Percentiles rank a stretch among this genome's conserved stretches.
These are phyloP conservation scores for Hyposmocoma kahamanoa DNA, from an alignment of 1,140 invertebrate species.

Conservation along the genomic window DNA sequence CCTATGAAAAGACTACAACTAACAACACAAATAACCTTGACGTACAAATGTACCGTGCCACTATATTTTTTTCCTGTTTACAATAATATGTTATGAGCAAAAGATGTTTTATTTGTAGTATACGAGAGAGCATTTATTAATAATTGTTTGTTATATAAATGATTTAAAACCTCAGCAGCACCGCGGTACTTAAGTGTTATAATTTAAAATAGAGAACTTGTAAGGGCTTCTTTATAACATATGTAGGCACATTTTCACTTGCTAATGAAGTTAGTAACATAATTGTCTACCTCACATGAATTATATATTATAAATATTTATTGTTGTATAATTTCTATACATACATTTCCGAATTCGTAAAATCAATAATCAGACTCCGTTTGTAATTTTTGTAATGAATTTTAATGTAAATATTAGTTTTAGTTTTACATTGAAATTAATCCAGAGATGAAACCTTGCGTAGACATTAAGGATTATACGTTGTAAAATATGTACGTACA, in stretches of 20 bases:
- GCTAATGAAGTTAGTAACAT: background rate
- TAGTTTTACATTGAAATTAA: no score
- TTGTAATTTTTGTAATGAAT: no score
- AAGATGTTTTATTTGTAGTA: slow-evolving; percentile 17
- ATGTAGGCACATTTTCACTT: background rate
- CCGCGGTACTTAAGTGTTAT: slow-evolving; percentile 36
- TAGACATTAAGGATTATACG: no score
- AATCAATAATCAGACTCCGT: no score
- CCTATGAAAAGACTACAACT: slow-evolving; percentile 12
- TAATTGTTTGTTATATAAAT: slow-evolving; percentile 29
- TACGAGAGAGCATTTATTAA: slow-evolving; percentile 41
- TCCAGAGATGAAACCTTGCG: no score
- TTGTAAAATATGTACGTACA: no score
- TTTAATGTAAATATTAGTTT: no score
- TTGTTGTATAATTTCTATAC: no score
- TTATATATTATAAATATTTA: no score
- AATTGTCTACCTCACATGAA: background rate
- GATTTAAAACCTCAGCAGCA: slow-evolving; percentile 32
- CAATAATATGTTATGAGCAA: slow-evolving; percentile 11
- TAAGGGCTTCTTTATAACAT: no score
- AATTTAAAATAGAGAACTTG: background rate
- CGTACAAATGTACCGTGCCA: slow-evolving; percentile 28
- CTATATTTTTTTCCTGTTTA: slow-evolving; percentile 13
- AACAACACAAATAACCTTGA: background rate
- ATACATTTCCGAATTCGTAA: no score